Base-by-base conservation (phyloP, 2,797 vertebrate species). In the Dermochelys coriacea region DNA sequence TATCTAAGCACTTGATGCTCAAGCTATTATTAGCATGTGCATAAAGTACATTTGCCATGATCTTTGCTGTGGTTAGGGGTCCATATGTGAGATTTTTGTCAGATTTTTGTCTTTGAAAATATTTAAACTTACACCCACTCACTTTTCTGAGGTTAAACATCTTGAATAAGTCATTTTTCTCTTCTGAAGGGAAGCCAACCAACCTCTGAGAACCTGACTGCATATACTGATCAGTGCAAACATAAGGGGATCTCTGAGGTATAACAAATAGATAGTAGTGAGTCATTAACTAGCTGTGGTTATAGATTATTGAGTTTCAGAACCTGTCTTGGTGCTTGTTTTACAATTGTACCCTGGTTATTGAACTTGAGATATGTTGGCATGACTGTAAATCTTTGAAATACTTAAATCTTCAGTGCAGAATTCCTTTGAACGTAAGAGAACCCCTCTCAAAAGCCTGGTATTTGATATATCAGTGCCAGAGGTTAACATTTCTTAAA, bases 31-130 rank as follows among this genome's bases (percentile, higher is more conserved):
- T 34, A 59, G 12, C 64, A 61, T 59, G 2, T 84, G 59, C 68
- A 95, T 94, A 90, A 95, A 96, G 23, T 93, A 68, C 90, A 71
- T 87, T 90, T 87, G 83, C 61, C 84, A 34, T 80, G 57, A 54
- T 74, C 16, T 4, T 37, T 88, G 88, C n/a, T 86, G 47, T 93
- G 74, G 89, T 92, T 95, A 95, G 94, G 96, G 95, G 90, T 92
- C 82, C 93, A 3, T 84, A 87, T 85, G 74, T 80, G 88, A 52
- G 16, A 31, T 82, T 78, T 88, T 21, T 57, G 5, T 86, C 45
- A 83, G 45, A 85, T 84, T 52, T 45, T 90, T 87, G 93, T 87
- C 29, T 84, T 75, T 41, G 11, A 54, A 74, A 1, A 5, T 18
- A 80, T 92, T 87, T 79, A 12, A 50, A 41, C 7, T 19, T 8